Percentiles rank a stretch among this genome's conserved stretches.
Evolutionary conservation across 2,888 invertebrate genomes (phyloP).

Genomic region (Tribolium freemani): DNA sequence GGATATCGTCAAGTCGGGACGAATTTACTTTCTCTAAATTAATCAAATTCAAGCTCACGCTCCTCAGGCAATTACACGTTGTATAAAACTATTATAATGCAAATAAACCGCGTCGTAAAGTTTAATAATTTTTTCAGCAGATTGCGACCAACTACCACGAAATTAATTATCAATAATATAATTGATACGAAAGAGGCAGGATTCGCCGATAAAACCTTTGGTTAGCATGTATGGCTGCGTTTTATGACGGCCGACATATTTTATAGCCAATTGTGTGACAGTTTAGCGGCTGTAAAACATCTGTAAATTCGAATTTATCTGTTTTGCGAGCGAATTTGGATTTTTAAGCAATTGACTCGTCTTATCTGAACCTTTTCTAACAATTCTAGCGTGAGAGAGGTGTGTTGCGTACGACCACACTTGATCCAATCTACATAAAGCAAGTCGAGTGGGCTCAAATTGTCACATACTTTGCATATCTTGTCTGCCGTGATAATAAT

Average conservation of each 20-base stretch:
- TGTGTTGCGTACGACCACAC: slow-evolving; percentile 33
- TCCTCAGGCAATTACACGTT: slow-evolving; percentile 18
- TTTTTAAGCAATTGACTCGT: no score
- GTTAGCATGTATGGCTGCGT: slow-evolving; percentile 43
- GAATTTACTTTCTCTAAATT: slow-evolving; percentile 20
- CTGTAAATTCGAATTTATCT: slow-evolving; percentile 45
- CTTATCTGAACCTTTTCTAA: slow-evolving; percentile 35
- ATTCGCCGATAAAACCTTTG: slow-evolving; percentile 43
- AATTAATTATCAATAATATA: slow-evolving; percentile 37
- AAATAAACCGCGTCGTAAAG: slow-evolving; percentile 24
- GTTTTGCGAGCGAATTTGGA: slow-evolving; percentile 1
- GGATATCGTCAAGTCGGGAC: slow-evolving; percentile 9
- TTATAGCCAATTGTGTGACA: slow-evolving; percentile 42
- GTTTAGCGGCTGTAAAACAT: slow-evolving; percentile 44
- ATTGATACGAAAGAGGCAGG: slow-evolving; percentile 21
- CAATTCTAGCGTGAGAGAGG: slow-evolving; percentile 20
- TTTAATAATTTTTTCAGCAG: slow-evolving; percentile 10
- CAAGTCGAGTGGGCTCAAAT: slow-evolving; percentile 29
- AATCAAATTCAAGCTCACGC: slow-evolving; percentile 33
- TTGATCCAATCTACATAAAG: slow-evolving; percentile 31
- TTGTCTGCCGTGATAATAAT: slow-evolving; percentile 15
- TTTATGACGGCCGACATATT: slow-evolving; percentile 42
- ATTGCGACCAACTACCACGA: not conserved
- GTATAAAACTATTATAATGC: slow-evolving; percentile 22
- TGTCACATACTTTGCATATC: slow-evolving; percentile 24